Conservation (phyloP, 2,797 vertebrate species). For the Bovichtus variegatus region DNA sequence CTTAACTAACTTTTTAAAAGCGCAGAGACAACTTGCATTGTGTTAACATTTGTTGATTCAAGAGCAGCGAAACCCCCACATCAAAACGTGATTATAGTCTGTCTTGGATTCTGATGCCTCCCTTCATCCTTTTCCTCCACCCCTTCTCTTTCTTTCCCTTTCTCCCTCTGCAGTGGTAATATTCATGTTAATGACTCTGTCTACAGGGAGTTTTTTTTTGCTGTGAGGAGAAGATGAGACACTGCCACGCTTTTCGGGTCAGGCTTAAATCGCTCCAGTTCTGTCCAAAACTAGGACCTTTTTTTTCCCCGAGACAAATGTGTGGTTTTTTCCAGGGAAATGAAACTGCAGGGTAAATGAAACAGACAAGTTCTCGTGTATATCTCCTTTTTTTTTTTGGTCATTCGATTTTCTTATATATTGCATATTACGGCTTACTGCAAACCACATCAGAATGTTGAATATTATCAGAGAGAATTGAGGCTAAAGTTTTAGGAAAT, state of each 20-base stretch:
- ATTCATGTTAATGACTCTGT: constrained; percentile 10
- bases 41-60: constrained; percentile 6
- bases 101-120: constrained; percentile 10
- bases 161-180: background rate
- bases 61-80: constrained; percentile 17
- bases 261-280: constrained; percentile 11
- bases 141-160: background rate
- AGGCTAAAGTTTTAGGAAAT: background rate
- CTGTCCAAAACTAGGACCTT: background rate
- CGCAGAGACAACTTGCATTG: constrained; percentile 19
- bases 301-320: constrained; percentile 6
- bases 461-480: background rate
- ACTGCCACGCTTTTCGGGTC: background rate
- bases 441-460: background rate
- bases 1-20: constrained; percentile 4
- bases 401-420: background rate
- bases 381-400: background rate
- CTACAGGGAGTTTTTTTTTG: background rate
- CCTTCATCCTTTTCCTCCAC: constrained; percentile 8
- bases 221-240: background rate
- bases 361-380: background rate
- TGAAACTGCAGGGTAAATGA: background rate
- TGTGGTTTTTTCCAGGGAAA: background rate
- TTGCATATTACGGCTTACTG: background rate
- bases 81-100: constrained; percentile 2